A percentile compares a stretch with the other conserved stretches of the same genome.
Conservation (phyloP, 2,888 invertebrate genomes). For the Thecocarcelia acutangulata region DNA sequence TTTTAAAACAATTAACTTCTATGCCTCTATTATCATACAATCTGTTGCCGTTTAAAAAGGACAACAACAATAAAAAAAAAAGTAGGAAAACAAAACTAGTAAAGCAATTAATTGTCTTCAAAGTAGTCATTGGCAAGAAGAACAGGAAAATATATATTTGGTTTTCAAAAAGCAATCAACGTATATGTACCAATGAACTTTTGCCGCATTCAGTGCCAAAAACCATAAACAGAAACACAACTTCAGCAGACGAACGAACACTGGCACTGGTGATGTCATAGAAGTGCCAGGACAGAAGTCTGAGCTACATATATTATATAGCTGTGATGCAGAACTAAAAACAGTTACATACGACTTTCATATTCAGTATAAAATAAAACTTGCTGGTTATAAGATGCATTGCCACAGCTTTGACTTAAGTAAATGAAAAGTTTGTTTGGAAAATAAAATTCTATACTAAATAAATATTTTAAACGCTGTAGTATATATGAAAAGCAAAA, state of each 20-base stretch:
- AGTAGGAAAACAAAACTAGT: slow-evolving; percentile 9
- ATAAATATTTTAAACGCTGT: neutral
- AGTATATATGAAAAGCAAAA: neutral
- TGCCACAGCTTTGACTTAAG: neutral
- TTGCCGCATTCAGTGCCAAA: slow-evolving; percentile 40
- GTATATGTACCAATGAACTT: slow-evolving; percentile 51
- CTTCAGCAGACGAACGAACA: neutral
- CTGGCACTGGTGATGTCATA: slow-evolving; percentile 57
- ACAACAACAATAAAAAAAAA: neutral
- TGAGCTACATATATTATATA: slow-evolving; percentile 30
- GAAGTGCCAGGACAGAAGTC: slow-evolving; percentile 6
- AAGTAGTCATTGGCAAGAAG: slow-evolving; percentile 49
- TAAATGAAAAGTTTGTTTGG: slow-evolving; percentile 12
- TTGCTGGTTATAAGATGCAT: slow-evolving; percentile 49
- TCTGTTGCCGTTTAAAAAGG: slow-evolving; percentile 35
- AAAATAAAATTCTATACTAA: slow-evolving; percentile 48
- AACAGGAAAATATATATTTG: slow-evolving; percentile 28
- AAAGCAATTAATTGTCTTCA: slow-evolving; percentile 15
- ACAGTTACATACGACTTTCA: slow-evolving; percentile 28
- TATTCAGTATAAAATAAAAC: slow-evolving; percentile 54
- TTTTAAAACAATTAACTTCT: neutral
- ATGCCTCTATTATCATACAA: neutral
- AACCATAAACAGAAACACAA: slow-evolving; percentile 19
- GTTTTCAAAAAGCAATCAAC: neutral
- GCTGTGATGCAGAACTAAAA: slow-evolving; percentile 40